Conservation (phyloP, 1,140 invertebrate species). For the Anoplolepis gracilipes region DNA sequence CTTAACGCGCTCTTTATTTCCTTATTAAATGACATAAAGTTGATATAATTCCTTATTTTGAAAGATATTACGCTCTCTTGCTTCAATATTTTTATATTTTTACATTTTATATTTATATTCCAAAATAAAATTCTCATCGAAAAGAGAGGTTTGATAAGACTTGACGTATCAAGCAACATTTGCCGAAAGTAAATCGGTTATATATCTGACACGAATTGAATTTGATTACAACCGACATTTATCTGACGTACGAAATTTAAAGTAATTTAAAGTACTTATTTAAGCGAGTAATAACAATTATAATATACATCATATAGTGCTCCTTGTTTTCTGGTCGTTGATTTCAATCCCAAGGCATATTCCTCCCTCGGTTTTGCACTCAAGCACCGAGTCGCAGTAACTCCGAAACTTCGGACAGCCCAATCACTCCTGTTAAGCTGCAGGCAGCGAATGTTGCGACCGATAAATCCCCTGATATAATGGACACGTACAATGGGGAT, state of each 20-base stretch:
- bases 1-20: not conserved
- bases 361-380: conserved; percentile 40
- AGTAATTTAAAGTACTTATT: conserved; percentile 5
- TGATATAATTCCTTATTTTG: not conserved
- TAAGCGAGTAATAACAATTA: conserved; percentile 54
- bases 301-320: conserved; percentile 3
- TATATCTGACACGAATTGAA: conserved; percentile 15
- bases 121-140: too few relatives aligned
- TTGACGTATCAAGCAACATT: too few relatives aligned
- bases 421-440: conserved; percentile 55
- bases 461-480: conserved; percentile 27
- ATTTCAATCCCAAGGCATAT: conserved; percentile 70
- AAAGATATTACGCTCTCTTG: not conserved
- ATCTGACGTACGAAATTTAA: not conserved
- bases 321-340: conserved; percentile 72
- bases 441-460: conserved; percentile 38
- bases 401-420: conserved; percentile 55
- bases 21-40: not conserved
- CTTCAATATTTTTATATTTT: too few relatives aligned
- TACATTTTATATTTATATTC: too few relatives aligned
- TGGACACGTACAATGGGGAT: not conserved
- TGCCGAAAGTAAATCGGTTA: too few relatives aligned
- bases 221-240: not conserved
- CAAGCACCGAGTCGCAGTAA: conserved; percentile 30
- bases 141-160: too few relatives aligned